A percentile compares a stretch with the other conserved stretches of the same genome.
Evolutionary conservation across 23 tunicate genomes (phyloP).

Genomic region (Clavelina lepadiformis): DNA sequence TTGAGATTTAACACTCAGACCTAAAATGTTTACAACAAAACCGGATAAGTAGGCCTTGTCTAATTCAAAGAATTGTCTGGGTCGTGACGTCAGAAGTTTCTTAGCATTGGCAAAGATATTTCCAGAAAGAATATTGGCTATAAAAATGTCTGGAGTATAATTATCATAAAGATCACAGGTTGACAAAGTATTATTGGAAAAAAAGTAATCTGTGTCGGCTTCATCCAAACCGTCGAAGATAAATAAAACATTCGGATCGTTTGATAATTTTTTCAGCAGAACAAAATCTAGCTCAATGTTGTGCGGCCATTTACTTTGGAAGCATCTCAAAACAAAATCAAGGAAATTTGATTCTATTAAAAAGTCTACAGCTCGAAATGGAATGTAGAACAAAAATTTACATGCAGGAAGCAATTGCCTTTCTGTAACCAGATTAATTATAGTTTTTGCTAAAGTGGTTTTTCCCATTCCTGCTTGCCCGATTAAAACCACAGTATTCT

Average conservation of each 20-base stretch:
- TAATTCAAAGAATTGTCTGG: conserved; percentile 8
- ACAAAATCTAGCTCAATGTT: not conserved
- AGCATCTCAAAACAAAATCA: too few relatives aligned
- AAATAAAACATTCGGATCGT: not conserved
- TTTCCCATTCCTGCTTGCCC: conserved; percentile 20
- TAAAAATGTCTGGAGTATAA: not conserved
- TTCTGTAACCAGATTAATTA: not conserved
- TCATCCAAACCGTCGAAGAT: conserved; percentile 24
- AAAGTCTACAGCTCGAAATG: not conserved
- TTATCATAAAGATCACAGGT: not conserved
- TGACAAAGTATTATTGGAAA: too few relatives aligned
- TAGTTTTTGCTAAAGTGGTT: conserved; percentile 8
- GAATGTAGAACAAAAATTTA: not conserved
- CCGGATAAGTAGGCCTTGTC: not conserved
- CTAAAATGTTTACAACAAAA: conserved; percentile 2
- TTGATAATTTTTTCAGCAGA: too few relatives aligned
- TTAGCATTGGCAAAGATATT: conserved; percentile 13
- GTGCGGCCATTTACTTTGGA: not conserved
- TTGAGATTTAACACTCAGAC: conserved; percentile 2
- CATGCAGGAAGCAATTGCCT: not conserved
- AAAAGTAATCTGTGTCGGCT: not conserved
- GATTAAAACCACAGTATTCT: not conserved
- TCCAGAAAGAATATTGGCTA: conserved; percentile 2
- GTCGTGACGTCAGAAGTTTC: conserved; percentile 6
- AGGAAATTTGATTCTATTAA: not conserved